Evolutionary conservation across 2,888 invertebrate species (phyloP).

Genomic region (Thymelicus sylvestris): DNA sequence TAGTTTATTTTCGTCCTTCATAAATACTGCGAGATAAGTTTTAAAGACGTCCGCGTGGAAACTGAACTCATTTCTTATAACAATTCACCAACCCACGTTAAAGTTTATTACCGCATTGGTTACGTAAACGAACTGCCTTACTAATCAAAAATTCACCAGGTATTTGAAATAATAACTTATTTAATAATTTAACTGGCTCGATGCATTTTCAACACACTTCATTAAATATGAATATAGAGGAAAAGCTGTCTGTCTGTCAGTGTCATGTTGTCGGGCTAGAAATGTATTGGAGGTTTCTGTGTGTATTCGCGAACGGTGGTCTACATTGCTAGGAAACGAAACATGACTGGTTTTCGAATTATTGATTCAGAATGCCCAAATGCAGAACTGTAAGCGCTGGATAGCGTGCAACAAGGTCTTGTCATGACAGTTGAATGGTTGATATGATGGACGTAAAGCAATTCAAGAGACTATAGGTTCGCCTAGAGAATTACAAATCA

Average conservation of each 20-base stretch:
- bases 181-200: neutral
- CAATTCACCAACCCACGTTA: neutral
- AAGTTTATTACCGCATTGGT: too few species aligned
- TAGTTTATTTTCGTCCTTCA: neutral
- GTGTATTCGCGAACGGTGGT: conserved; percentile 38
- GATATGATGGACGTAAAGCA: neutral
- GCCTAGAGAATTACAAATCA: too few species aligned
- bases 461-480: too few species aligned
- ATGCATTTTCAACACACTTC: neutral
- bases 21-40: conserved; percentile 2
- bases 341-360: conserved; percentile 13
- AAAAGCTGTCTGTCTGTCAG: neutral
- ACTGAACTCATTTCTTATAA: conserved; percentile 9
- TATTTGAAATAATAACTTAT: too few species aligned
- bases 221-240: neutral
- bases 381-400: conserved; percentile 1
- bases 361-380: conserved; percentile 26
- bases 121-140: too few species aligned
- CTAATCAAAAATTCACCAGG: too few species aligned
- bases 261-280: neutral
- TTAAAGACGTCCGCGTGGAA: conserved; percentile 6
- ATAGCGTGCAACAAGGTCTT: conserved; percentile 24
- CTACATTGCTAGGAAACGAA: conserved; percentile 60
- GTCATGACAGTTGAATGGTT: conserved; percentile 3
- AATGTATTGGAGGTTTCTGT: neutral